Evolutionary conservation across 1,140 invertebrate species (phyloP).

Genomic region (Drosophila fuyamai): DNA sequence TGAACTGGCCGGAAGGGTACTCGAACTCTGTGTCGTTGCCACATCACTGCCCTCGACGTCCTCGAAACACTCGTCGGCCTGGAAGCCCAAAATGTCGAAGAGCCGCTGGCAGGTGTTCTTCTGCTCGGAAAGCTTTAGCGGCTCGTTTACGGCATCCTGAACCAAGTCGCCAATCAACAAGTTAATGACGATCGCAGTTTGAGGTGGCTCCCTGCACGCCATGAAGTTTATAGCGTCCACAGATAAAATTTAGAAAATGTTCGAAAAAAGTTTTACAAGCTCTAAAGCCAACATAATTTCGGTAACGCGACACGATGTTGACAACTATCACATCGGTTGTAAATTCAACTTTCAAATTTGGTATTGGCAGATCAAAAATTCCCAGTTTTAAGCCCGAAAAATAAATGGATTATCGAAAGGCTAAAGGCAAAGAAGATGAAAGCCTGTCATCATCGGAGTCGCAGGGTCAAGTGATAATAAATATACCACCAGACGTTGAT

Average conservation of each 20-base stretch:
- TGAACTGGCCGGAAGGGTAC: slow-evolving; percentile 8
- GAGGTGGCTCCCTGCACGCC: slow-evolving; percentile 54
- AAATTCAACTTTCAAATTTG: slow-evolving; percentile 2
- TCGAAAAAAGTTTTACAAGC: slow-evolving; percentile 11
- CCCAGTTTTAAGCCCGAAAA: slow-evolving; percentile 11
- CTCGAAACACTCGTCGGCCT: slow-evolving; percentile 16
- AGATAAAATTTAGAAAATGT: slow-evolving; percentile 53
- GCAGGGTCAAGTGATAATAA: slow-evolving; percentile 1
- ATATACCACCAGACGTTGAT: neutral
- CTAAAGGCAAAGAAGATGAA: neutral
- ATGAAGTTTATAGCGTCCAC: slow-evolving; percentile 34
- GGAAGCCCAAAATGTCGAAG: slow-evolving; percentile 54
- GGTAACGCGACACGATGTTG: slow-evolving; percentile 15
- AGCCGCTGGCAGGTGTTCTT: slow-evolving; percentile 54
- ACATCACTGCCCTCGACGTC: neutral
- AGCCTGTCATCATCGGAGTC: neutral
- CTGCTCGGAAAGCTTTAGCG: slow-evolving; percentile 7
- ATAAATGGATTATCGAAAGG: slow-evolving; percentile 12
- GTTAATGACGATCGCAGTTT: slow-evolving; percentile 47
- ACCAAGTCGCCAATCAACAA: slow-evolving; percentile 61
- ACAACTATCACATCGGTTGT: slow-evolving; percentile 21
- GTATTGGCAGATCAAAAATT: slow-evolving; percentile 13
- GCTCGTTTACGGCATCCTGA: slow-evolving; percentile 46
- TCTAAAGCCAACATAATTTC: slow-evolving; percentile 31
- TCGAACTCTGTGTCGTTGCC: slow-evolving; percentile 4